A percentile compares a stretch with the other conserved stretches of the same genome.
Conservation (phyloP, 64 coral and sea anemone genomes). For the Porites lutea region DNA sequence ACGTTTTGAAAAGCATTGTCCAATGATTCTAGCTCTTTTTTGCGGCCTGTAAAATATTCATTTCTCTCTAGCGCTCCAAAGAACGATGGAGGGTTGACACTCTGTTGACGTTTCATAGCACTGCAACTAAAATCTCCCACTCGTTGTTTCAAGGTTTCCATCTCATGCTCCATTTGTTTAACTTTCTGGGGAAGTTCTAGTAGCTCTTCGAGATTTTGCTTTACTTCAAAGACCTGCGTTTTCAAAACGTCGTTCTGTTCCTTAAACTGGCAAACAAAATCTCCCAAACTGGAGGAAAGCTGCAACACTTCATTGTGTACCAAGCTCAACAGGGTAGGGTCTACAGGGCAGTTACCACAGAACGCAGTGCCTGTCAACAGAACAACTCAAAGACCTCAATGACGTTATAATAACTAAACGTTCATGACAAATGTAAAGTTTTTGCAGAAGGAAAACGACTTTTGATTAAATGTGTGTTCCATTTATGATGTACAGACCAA, state of each 20-base stretch:
- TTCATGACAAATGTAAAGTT: too few relatives aligned
- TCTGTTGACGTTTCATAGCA: not conserved
- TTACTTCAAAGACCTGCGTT: not conserved
- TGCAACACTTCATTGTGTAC: slow-evolving; percentile 9
- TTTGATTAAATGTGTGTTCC: too few relatives aligned
- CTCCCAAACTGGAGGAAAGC: not conserved
- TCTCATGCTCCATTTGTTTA: not conserved
- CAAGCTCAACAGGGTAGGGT: not conserved
- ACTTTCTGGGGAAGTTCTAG: not conserved
- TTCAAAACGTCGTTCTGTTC: not conserved
- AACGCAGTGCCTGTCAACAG: not conserved
- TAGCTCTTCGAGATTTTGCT: not conserved
- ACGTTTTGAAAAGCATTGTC: not conserved
- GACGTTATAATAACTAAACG: not conserved
- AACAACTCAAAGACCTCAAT: not conserved
- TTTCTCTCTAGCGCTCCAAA: slow-evolving; percentile 52
- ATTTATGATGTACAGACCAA: too few relatives aligned
- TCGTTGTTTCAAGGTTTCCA: slow-evolving; percentile 17
- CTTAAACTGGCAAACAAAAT: not conserved
- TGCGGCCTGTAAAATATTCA: slow-evolving; percentile 34
- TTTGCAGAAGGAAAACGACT: too few relatives aligned
- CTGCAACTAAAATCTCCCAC: not conserved
- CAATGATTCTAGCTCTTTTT: not conserved
- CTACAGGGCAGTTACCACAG: slow-evolving; percentile 17
- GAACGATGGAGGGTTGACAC: not conserved